Evolutionary conservation across 1,140 invertebrate species (phyloP).

Genomic region (Copidosoma floridanum): DNA sequence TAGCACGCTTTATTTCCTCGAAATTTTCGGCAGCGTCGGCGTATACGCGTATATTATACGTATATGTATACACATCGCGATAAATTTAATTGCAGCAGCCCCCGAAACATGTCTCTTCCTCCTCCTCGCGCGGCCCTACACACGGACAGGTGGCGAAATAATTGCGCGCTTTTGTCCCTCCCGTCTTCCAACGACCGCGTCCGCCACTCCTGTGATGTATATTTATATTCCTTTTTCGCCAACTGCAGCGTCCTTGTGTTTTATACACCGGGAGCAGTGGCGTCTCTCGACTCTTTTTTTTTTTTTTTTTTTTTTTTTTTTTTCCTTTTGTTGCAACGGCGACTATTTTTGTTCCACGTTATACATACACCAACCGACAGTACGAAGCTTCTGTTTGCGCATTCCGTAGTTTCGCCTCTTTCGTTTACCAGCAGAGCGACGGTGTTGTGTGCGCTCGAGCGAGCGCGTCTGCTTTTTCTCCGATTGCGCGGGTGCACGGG

Average conservation of each 20-base stretch:
- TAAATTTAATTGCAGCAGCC: constrained; percentile 29
- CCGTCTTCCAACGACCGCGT: background rate
- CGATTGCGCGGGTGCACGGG: background rate
- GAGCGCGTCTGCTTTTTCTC: background rate
- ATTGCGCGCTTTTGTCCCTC: constrained; percentile 27
- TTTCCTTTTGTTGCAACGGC: background rate
- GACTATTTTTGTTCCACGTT: no score
- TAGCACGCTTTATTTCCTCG: constrained; percentile 27
- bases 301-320: background rate
- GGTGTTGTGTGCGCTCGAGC: background rate
- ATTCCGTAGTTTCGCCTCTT: background rate
- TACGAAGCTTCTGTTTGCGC: no score
- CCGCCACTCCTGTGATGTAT: no score
- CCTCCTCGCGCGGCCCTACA: no score
- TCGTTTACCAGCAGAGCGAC: background rate
- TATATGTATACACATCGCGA: constrained; percentile 29
- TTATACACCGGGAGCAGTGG: no score
- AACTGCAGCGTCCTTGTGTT: background rate
- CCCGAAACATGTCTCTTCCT: no score
- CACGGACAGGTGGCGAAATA: constrained; percentile 30
- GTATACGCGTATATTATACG: no score
- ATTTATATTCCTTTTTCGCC: background rate
- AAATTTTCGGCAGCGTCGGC: constrained; percentile 19
- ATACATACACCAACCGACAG: no score
- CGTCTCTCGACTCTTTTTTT: background rate